Evolutionary conservation across 2,888 invertebrate species (phyloP), one percentile per base, ranked within the genome.

Genomic region (Drosophila vallismaia): DNA sequence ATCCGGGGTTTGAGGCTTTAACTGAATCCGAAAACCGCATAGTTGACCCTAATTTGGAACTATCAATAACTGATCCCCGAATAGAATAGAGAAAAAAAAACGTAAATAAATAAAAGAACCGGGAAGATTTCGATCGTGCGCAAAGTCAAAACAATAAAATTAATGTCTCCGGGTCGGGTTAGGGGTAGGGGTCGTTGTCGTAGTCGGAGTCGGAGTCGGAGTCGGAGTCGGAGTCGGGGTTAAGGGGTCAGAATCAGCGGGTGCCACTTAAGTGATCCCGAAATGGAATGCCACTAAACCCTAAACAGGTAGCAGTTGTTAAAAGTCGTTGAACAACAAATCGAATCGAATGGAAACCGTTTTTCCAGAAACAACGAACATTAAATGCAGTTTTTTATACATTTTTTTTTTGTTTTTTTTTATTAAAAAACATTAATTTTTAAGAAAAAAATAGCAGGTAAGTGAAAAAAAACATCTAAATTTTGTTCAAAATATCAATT

Each of bases 11-110:
- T 42, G 7, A 12, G 19, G 12, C 24, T 44, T 9, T 44, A 44
- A 44, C 44, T 24, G 36, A 58, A 10, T 53, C n/a, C 5, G 19
- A 31, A 51, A 51, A 68, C 53, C 84, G 72, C 82, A 78, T 77
- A 60, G 83, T 81, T 88, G 87, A 88, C 89, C 87, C 79, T 88
- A 83, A 87, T 87, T 87, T 77, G 71, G 71, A 81, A 77, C 86
- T 78, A 87, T 88, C 89, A 88, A 87, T 88, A 88, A 88, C 85
- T 72, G 76, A 71, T 36, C n/a, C 2, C 12, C 5, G 36, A 36
- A 36, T n/a, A 36, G 36, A 33, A n/a, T n/a, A 33, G 33, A 28
- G 53, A n/a, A 48, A 28, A 44, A 63, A 10, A 12, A 42, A n/a
- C n/a, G 42, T 24, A 57, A 48, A 44, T 29, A 52, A 9, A 44